Base-by-base conservation (phyloP, 2,888 invertebrate genomes). In the Arctia plantaginis region DNA sequence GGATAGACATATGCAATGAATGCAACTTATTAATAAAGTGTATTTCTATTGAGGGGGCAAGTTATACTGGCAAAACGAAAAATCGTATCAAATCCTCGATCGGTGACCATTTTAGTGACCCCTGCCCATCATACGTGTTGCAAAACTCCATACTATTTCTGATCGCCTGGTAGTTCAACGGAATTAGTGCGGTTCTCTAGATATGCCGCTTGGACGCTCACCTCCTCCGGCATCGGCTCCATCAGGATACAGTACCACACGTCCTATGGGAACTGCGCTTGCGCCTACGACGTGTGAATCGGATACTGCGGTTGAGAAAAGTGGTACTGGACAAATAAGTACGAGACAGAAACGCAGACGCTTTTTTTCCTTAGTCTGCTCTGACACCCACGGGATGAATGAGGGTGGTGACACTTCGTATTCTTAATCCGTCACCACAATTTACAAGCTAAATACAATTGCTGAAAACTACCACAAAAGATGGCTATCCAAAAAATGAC, bases 301-400 rank as follows among this genome's bases (percentile, higher is more conserved):
- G 18, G 71, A 71, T 47, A 71, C 65, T n/a, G 65, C 71, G 65
- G 62, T 64, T 39, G 70, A 70, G 64, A 62, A 33, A 62, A 70
- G 62, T 62, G 41, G 62, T 44, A 69, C 47, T 20, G 44, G 47
- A 44, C 3, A 71, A 47, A 47, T 47, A 10, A 33, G 13, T 27
- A 47, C 30, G 7, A 71, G 65, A 64, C 65, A 64, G 6, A 71
- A 65, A 47, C 71, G 71, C 23, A 71, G 30, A 65, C 64, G 64
- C n/a, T n/a, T n/a, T n/a, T n/a, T n/a, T n/a, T n/a, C n/a, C n/a
- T n/a, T n/a, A n/a, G n/a, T n/a, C n/a, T n/a, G n/a, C n/a, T n/a
- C n/a, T n/a, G n/a, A n/a, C n/a, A n/a, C n/a, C n/a, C n/a, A n/a
- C n/a, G n/a, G n/a, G n/a, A n/a, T n/a, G n/a, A n/a, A n/a, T n/a